Evolutionary conservation across 2,113 vertebrate genomes (phyloP).

Genomic region (Morone saxatilis): DNA sequence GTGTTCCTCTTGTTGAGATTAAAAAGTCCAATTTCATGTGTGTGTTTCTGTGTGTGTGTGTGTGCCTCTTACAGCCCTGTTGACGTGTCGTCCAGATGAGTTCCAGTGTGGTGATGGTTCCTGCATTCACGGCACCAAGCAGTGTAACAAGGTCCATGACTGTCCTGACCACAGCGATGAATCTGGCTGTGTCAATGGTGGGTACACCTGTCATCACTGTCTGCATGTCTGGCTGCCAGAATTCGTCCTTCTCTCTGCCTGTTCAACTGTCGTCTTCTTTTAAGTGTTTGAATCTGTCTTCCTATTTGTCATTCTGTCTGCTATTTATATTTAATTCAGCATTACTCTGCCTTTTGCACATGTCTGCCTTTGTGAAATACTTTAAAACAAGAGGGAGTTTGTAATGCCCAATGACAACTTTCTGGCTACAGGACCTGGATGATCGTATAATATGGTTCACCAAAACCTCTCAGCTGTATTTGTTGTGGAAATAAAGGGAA

Average conservation of each 20-base stretch:
- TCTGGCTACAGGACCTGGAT: background rate
- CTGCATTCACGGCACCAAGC: conserved; percentile 92
- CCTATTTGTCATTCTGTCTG: background rate
- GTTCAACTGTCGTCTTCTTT: background rate
- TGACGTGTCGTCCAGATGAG: conserved; percentile 92
- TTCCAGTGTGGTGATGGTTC: conserved; percentile 95
- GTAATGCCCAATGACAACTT: background rate
- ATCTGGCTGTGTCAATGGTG: conserved; percentile 92
- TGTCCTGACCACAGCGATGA: conserved; percentile 94
- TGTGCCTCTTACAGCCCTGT: conserved; percentile 82
- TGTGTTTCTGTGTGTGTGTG: conserved; percentile 21
- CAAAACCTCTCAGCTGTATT: background rate
- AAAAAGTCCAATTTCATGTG: conserved; percentile 34
- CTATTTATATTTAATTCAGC: background rate
- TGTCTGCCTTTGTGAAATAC: background rate
- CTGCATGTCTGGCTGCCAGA: background rate
- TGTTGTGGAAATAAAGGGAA: background rate
- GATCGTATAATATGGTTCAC: background rate
- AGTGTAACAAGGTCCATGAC: conserved; percentile 92
- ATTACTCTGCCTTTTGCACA: background rate
- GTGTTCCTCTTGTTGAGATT: conserved; percentile 26
- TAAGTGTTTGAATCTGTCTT: background rate
- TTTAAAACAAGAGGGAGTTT: background rate
- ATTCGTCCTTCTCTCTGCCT: background rate
- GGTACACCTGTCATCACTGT: conserved; percentile 46